Evolutionary conservation across 2,113 vertebrate genomes (phyloP), one percentile per base, ranked within the genome.

Genomic region (Cavia porcellus): DNA sequence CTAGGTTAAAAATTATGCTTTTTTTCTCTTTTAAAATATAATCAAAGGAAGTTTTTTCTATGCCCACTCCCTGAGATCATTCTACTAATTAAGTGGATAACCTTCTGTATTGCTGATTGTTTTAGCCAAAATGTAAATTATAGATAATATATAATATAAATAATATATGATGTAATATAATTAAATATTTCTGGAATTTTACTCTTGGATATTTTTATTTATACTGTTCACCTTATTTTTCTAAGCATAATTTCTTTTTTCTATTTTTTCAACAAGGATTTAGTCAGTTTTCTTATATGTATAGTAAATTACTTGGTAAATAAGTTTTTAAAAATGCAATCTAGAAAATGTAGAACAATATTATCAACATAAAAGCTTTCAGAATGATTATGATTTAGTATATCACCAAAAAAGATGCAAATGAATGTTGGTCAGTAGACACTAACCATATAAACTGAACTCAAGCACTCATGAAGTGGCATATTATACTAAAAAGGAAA

Each of bases 141-240:
- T 52, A 52, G 11, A 7, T 52, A 52, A 52, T 52, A 52, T 52
- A 17, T 57, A 57, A 57, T 57, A 17, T 88, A 14, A 42, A 81
- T 70, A 86, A 32, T 66, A 32, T 13, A 32, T 19, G 12, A 55
- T 55, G 9, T 2, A 12, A 42, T 64, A 59, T 70, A 85, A 92
- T 82, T 92, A 89, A 89, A 83, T 90, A 90, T 28, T 92, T 5
- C 38, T 80, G 28, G 82, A 59, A 59, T 10, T 87, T 94, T 84
- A 42, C 77, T 66, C 59, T 88, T 72, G 25, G 84, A 28, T 90
- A n/a, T 88, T 87, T 93, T 95, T 20, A 87, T 47, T 85, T 90
- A 68, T 86, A 57, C 79, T 59, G 64, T 57, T 85, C 35, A 28
- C 47, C 9, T 35, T 19, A 90, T 50, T 83, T 47, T 68, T 77